Conservation (phyloP, 2,888 invertebrate genomes). For the Thysanoteuthis rhombus region DNA sequence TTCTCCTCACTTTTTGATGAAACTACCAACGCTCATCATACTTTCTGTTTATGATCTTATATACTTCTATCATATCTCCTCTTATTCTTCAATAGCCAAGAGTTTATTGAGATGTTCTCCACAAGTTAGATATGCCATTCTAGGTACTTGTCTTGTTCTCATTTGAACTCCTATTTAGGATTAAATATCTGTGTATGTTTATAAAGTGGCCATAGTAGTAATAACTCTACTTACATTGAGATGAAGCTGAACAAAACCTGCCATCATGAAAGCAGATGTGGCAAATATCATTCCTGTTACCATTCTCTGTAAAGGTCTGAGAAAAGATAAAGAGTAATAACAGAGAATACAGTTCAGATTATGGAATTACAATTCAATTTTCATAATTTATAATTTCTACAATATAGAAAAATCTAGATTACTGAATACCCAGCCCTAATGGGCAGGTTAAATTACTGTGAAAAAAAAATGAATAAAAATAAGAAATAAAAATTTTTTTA, state of each 20-base stretch:
- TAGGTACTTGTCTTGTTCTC: too few species aligned
- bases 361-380: not conserved
- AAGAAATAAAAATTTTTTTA: too few species aligned
- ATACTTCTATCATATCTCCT: too few species aligned
- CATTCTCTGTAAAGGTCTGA: slow-evolving; percentile 83
- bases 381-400: too few species aligned
- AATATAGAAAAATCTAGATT: too few species aligned
- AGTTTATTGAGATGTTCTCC: too few species aligned
- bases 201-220: not conserved
- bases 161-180: not conserved
- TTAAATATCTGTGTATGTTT: not conserved
- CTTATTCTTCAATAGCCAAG: too few species aligned
- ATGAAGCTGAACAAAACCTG: slow-evolving; percentile 82
- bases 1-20: too few species aligned
- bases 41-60: too few species aligned
- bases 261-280: slow-evolving; percentile 84
- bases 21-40: too few species aligned
- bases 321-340: slow-evolving; percentile 34
- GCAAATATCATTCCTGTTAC: slow-evolving; percentile 87
- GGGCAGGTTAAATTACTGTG: not conserved
- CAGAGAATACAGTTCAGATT: not conserved
- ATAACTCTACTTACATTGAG: slow-evolving; percentile 57
- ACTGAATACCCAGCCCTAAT: too few species aligned
- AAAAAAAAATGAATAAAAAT: not conserved
- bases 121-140: too few species aligned